Percentiles rank a stretch among this genome's conserved stretches.
Conservation (phyloP, 2,888 invertebrate species). For the Lepidochrysops patricia region DNA sequence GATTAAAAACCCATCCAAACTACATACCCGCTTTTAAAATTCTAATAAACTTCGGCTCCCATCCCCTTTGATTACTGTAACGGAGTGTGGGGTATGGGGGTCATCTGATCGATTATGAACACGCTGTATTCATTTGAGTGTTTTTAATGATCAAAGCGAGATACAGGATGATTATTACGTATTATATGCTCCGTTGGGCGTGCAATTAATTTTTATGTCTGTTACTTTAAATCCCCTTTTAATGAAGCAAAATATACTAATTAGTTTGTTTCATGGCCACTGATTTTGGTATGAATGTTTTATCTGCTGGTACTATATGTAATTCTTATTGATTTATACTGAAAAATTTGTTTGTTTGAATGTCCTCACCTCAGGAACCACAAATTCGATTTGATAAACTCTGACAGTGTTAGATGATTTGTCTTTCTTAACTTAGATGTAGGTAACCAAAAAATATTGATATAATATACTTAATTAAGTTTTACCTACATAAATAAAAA, state of each 20-base stretch:
- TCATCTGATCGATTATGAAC: constrained; percentile 57
- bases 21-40: constrained; percentile 47
- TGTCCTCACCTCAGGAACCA: too few relatives aligned
- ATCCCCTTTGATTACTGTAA: constrained; percentile 65
- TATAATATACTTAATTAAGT: too few relatives aligned
- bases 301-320: too few relatives aligned
- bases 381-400: too few relatives aligned
- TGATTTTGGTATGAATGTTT: too few relatives aligned
- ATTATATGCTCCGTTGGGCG: not conserved
- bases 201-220: not conserved
- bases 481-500: too few relatives aligned
- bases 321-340: too few relatives aligned
- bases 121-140: constrained; percentile 36
- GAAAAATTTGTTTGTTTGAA: too few relatives aligned
- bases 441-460: too few relatives aligned
- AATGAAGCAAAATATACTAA: not conserved
- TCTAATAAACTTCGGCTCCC: constrained; percentile 55
- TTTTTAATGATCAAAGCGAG: constrained; percentile 23
- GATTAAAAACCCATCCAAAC: constrained; percentile 9
- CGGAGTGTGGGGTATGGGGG: constrained; percentile 46
- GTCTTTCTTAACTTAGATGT: not conserved
- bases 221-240: not conserved
- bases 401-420: not conserved
- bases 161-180: not conserved
- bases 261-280: too few relatives aligned